Conservation (phyloP, 2,797 vertebrate species). For the Apogon talboti region DNA sequence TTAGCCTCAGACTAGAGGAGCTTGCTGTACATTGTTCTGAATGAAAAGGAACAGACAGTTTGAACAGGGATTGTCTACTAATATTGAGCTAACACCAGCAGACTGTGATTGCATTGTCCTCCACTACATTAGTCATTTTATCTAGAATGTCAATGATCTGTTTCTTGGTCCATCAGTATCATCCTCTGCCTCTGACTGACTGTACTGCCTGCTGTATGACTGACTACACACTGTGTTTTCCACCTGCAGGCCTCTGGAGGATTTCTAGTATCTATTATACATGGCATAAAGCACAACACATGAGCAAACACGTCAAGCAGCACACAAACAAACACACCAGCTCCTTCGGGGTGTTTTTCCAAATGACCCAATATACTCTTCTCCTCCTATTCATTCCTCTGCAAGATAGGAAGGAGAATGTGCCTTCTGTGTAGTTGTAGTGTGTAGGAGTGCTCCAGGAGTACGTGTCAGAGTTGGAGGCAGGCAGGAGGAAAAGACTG, state of each 20-base stretch:
- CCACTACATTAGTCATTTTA: too few species aligned
- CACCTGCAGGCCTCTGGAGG: slow-evolving; percentile 28
- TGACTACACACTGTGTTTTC: slow-evolving; percentile 26
- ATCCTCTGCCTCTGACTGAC: slow-evolving; percentile 6
- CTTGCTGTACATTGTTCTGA: too few species aligned
- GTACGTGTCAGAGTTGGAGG: slow-evolving; percentile 48
- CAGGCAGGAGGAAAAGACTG: slow-evolving; percentile 53
- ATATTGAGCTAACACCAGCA: too few species aligned
- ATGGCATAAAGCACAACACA: slow-evolving; percentile 40
- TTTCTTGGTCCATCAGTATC: slow-evolving; percentile 5
- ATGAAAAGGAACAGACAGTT: too few species aligned
- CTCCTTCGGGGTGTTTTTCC: slow-evolving; percentile 37
- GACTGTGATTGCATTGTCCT: too few species aligned
- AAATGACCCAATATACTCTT: slow-evolving; percentile 39
- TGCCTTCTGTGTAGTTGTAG: slow-evolving; percentile 45
- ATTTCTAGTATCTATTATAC: slow-evolving; percentile 44
- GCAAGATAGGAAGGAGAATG: slow-evolving; percentile 34
- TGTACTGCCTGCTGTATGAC: slow-evolving; percentile 26
- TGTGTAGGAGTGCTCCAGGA: slow-evolving; percentile 65
- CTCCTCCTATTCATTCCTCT: slow-evolving; percentile 36
- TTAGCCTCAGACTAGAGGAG: too few species aligned
- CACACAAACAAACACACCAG: not conserved
- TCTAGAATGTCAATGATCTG: not conserved
- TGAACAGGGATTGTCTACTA: too few species aligned
- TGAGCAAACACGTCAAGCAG: slow-evolving; percentile 45